Base-by-base conservation (phyloP, 2,888 invertebrate genomes). In the Watsonalla binaria region DNA sequence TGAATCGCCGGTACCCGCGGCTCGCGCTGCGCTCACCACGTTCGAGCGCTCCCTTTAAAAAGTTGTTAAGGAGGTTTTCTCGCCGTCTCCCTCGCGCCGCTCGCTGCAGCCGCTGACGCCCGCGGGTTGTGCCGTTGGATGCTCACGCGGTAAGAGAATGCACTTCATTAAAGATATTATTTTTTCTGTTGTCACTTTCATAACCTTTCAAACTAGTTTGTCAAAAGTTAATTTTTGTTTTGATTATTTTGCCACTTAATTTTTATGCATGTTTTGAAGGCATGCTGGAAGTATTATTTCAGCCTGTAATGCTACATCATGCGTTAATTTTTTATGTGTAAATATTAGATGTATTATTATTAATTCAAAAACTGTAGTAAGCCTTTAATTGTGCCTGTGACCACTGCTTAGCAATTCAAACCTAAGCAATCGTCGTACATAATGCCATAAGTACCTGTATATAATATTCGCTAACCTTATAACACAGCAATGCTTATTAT, bases 1-100 rank as follows among this genome's bases (percentile, higher is more conserved):
- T 88, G 89, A 90, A 87, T 82, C 88, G 89, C 81, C 86, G 88
- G 86, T 86, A 82, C 79, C 86, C 86, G 86, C 85, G 87, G 84
- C 80, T 82, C 79, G 86, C 84, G 86, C 81, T 78, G 86, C 85
- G 85, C 82, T 80, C 82, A 76, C 76, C 75, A 70, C 74, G 15
- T 76, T 72, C 76, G 76, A 74, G 80, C 80, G 82, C 84, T 84
- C 79, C 69, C 60, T 70, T 76, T 74, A 79, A 83, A 86, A 90
- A 89, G 80, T 87, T 86, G 73, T 74, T 70, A 70, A 78, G 69
- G 68, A 78, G 73, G 72, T 72, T 76, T 78, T 77, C 80, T 80
- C 81, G 75, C 82, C 76, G 76, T 82, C 88, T 86, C 87, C 73
- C 84, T 84, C 86, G 80, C 84, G 79, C 85, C 79, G 74, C 74